Evolutionary conservation across 2,888 invertebrate species (phyloP).

Genomic region (Cyrtodaria siliqua): DNA sequence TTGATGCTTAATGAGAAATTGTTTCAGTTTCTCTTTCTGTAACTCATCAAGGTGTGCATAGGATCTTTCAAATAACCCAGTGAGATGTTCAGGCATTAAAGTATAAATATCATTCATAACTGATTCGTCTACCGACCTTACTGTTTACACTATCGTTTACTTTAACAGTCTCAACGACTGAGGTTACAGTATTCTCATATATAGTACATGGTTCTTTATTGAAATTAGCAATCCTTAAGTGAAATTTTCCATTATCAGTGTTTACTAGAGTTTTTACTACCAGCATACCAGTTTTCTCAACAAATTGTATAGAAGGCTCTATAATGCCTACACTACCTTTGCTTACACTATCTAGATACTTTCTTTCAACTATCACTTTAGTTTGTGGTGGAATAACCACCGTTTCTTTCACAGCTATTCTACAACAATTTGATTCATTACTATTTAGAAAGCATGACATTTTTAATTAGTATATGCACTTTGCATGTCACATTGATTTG

Average conservation of each 20-base stretch:
- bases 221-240: constrained; percentile 19
- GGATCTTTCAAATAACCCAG: too few relatives aligned
- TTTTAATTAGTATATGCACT: constrained; percentile 3
- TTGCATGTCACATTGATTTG: constrained; percentile 29
- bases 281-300: constrained; percentile 23
- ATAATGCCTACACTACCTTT: constrained; percentile 11
- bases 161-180: constrained; percentile 3
- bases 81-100: neutral
- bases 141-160: neutral
- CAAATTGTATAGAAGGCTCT: constrained; percentile 10
- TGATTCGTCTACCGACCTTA: too few relatives aligned
- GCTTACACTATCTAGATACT: constrained; percentile 9
- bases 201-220: constrained; percentile 5
- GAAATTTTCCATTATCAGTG: constrained; percentile 4
- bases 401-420: constrained; percentile 13
- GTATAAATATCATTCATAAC: neutral
- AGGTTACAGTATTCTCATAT: constrained; percentile 7
- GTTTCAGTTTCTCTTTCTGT: too few relatives aligned
- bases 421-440: constrained; percentile 6
- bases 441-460: constrained; percentile 19
- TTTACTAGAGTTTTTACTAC: constrained; percentile 20
- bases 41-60: too few relatives aligned
- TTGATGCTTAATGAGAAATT: too few relatives aligned
- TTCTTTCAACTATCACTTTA: constrained; percentile 20
- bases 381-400: constrained; percentile 14